Evolutionary conservation across 2,113 vertebrate species (phyloP).

Genomic region (Martes martes): DNA sequence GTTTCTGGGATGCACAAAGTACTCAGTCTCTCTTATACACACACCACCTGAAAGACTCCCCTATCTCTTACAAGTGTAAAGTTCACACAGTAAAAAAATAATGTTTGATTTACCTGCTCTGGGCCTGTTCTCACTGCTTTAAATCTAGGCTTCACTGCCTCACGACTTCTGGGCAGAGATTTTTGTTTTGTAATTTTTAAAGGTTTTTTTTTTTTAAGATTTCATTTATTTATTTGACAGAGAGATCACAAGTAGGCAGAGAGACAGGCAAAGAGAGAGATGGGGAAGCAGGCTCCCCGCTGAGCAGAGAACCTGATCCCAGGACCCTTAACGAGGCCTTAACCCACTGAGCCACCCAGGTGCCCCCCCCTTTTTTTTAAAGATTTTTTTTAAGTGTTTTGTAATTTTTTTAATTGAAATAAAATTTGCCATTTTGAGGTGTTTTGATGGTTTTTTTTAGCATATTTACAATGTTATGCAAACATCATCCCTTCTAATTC

Average conservation of each 20-base stretch:
- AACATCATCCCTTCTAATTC: background rate
- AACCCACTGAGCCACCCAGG: too few relatives aligned
- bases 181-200: background rate
- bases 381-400: background rate
- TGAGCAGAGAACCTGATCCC: too few relatives aligned
- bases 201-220: too few relatives aligned
- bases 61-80: background rate
- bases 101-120: background rate
- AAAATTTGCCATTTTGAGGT: background rate
- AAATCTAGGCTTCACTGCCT: background rate
- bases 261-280: too few relatives aligned
- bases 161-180: background rate
- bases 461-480: background rate
- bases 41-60: background rate
- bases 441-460: background rate
- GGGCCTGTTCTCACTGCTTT: background rate
- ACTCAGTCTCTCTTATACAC: background rate
- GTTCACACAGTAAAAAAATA: background rate
- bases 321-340: too few relatives aligned
- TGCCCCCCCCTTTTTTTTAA: too few relatives aligned
- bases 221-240: too few relatives aligned
- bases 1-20: background rate
- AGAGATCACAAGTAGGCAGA: too few relatives aligned
- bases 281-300: too few relatives aligned
- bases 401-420: background rate